phyloP scores from a whole-genome alignment of 2,113 vertebrate genomes.

The Entelurus aequoreus region DNA sequence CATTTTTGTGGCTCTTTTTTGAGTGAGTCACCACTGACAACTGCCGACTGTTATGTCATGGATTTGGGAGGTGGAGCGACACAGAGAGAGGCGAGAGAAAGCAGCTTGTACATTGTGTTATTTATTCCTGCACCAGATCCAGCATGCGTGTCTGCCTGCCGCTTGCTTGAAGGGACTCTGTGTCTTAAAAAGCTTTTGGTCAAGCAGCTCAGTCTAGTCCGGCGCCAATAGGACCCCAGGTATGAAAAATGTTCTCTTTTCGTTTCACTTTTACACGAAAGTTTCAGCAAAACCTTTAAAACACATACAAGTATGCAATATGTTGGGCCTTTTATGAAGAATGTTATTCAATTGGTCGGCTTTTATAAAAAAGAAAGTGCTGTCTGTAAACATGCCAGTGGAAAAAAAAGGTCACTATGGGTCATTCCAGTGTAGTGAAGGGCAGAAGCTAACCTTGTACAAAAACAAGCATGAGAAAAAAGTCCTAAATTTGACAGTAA shows the following conservation, averaged over 20 bases:
- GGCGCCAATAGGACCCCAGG: conserved; percentile 45
- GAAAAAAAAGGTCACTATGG: conserved; percentile 14
- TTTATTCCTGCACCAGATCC: conserved; percentile 45
- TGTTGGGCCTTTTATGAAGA: neutral
- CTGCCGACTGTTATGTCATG: conserved; percentile 56
- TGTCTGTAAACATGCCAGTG: neutral
- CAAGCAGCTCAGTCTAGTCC: conserved; percentile 26
- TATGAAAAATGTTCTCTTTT: conserved; percentile 29
- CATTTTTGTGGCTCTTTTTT: neutral
- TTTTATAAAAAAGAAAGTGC: no score
- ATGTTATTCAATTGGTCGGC: neutral
- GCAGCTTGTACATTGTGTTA: conserved; percentile 48
- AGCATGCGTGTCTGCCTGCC: conserved; percentile 48
- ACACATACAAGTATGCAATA: neutral
- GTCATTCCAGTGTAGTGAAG: conserved; percentile 20
- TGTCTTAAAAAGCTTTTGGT: conserved; percentile 36
- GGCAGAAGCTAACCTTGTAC: conserved; percentile 19
- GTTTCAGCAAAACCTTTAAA: conserved; percentile 16
- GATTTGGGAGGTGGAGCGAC: conserved; percentile 32
- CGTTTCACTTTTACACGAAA: conserved; percentile 9
- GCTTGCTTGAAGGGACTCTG: conserved; percentile 26
- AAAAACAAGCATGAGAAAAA: neutral
- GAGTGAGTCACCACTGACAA: conserved; percentile 37
- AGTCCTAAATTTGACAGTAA: no score
- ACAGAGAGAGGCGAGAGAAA: conserved; percentile 10